Evolutionary conservation across 2,113 vertebrate species (phyloP), one percentile per base, ranked within the genome.

Genomic region (Chroicocephalus ridibundus): DNA sequence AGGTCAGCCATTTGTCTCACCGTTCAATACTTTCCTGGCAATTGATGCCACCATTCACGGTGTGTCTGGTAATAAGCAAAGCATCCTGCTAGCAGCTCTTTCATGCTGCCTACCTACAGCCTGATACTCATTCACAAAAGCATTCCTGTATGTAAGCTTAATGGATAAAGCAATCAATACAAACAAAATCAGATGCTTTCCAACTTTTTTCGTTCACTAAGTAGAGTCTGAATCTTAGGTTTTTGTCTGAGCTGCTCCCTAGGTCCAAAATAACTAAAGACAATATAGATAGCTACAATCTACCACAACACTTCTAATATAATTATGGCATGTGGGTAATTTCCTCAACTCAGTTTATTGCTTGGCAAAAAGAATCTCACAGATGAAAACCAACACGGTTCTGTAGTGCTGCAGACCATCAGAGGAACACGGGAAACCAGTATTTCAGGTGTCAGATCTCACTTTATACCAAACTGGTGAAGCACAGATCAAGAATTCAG

Each of bases 111-210:
- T 76, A 76, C 74, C 80, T 89, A 32, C 68, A 75, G 66, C 42
- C 69, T 57, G 19, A 57, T 27, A 10, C 32, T 82, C 78, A 57
- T 77, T 93, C 94, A 82, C 75, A 88, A 93, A 77, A 88, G 81
- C 87, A 83, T 76, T 90, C 62, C 75, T 93, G 54, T 14, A 17
- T 0, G 0, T 34, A 82, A 82, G 58, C 74, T 81, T 96, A 96
- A 94, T 94, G 82, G 89, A 85, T 60, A 94, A 97, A 94, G 29
- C 38, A 88, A 97, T 95, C 95, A 61, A 95, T 95, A 83, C 55
- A 95, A 96, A 96, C 22, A 79, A 80, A 93, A 93, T 92, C 64
- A 78, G 49, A 90, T 0, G 0, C 32, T 81, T 38, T 31, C 68
- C 76, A 78, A 64, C 3, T 31, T 80, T 57, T 82, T 81, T 75